These are phyloP conservation scores for Huso huso DNA, from an alignment of 2,797 vertebrate genomes.

Conservation along the genomic window DNA sequence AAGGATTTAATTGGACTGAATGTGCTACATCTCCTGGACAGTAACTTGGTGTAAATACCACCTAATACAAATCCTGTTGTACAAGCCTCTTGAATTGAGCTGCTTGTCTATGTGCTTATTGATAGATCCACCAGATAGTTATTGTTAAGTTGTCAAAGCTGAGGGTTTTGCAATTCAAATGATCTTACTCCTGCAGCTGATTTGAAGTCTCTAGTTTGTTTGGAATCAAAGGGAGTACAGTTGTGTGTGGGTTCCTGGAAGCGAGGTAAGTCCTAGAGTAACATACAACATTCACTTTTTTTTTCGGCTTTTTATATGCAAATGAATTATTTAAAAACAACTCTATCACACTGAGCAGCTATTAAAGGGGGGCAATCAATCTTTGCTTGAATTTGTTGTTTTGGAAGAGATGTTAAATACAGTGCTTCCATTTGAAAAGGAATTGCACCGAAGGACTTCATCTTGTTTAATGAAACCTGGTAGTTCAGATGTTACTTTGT, in stretches of 20 bases:
- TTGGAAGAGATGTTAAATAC: background rate
- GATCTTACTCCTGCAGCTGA: background rate
- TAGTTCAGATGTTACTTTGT: background rate
- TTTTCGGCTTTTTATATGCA: conserved; percentile 48
- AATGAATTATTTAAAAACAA: conserved; percentile 25
- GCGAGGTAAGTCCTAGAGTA: conserved; percentile 42
- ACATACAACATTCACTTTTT: conserved; percentile 23
- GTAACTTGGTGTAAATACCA: background rate
- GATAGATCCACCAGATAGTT: background rate
- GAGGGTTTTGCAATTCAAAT: background rate
- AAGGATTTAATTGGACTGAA: background rate
- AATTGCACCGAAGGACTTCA: background rate
- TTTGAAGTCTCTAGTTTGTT: background rate
- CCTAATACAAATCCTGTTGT: background rate
- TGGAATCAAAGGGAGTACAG: too few relatives aligned
- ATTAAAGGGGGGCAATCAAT: background rate
- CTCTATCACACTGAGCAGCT: too few relatives aligned
- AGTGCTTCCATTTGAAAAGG: background rate
- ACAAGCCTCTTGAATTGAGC: background rate
- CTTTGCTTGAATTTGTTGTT: background rate
- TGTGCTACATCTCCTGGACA: background rate
- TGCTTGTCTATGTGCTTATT: background rate
- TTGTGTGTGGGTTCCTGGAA: conserved; percentile 19
- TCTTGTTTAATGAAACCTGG: background rate
- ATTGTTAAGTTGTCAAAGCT: background rate